Base-by-base conservation (phyloP, 1,140 invertebrate species). In the Cydia splendana region DNA sequence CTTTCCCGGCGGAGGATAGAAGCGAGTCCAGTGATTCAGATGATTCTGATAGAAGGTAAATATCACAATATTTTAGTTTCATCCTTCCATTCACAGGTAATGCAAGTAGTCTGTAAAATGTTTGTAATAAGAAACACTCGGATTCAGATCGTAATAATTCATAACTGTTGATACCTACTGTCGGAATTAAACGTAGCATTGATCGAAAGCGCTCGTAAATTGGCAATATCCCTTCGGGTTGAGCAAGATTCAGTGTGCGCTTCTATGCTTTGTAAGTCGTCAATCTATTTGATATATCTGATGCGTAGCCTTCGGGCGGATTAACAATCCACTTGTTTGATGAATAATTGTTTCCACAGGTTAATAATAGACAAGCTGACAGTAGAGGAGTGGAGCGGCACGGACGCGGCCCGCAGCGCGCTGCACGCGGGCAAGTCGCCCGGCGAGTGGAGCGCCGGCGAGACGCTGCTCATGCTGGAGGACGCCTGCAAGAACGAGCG, bases 11-110 rank as follows among this genome's bases (percentile, higher is more conserved):
- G 9, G 91, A 88, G 79, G 89, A 94, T 77, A 84, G 93, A 89
- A 85, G 92, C 89, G 80, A 94, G 84, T 83, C 94, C 45, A 93
- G 93, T 2, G 96, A 97, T 79, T 96, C 95, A 77, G 96, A 96
- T 76, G 96, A 97, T 85, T 96, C 96, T 0, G 96, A 96, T 83
- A 94, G 95, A 79, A 94, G 95, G 81, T 94, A 95, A 34, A 92
- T 95, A 51, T 2, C 12, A 69, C 10, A 2, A 53, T 53, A 18
- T 53, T 53, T 53, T 5, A 30, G 30, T 30, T 30, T 30, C 30
- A 30, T 30, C 7, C 48, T 15, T 9, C 12, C 48, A 51, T 13
- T 9, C 12, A 13, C 4, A 51, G 3, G 15, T 51, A 51, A 13
- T 51, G 48, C 48, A 51, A 51, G 10, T 51, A 13, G 48, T 15